These are phyloP conservation scores for Otolemur crassicaudatus DNA, from an alignment of 2,797 vertebrate genomes.

Conservation along the genomic window DNA sequence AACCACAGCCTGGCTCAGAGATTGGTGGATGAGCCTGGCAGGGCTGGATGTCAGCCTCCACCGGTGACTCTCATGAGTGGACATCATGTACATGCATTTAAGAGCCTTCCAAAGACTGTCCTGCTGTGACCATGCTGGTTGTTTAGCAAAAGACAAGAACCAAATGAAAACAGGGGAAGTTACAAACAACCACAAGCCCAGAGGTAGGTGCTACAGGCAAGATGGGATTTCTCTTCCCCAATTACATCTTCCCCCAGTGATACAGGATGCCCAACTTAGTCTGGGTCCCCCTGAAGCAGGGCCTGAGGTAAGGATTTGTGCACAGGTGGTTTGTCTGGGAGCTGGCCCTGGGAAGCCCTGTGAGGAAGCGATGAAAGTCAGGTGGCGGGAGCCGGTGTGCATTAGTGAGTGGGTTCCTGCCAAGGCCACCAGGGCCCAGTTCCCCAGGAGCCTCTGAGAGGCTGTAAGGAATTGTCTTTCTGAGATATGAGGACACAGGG, in stretches of 20 bases:
- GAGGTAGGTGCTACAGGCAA: background rate
- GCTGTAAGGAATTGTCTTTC: background rate
- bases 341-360: background rate
- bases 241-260: background rate
- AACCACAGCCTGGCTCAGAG: background rate
- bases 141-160: background rate
- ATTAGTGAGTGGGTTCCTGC: background rate
- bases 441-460: background rate
- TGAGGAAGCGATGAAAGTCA: background rate
- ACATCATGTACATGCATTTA: background rate
- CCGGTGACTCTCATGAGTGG: background rate
- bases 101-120: background rate
- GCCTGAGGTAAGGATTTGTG: background rate
- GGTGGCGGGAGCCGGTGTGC: background rate
- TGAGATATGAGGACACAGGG: background rate
- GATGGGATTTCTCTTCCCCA: background rate
- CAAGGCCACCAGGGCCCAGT: background rate
- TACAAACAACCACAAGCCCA: background rate
- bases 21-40: background rate
- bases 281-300: background rate
- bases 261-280: background rate
- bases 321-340: background rate
- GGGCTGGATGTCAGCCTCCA: background rate
- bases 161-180: background rate
- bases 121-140: background rate